phyloP scores from a whole-genome alignment of 2,797 vertebrate genomes.

The Micrastur ruficollis region DNA sequence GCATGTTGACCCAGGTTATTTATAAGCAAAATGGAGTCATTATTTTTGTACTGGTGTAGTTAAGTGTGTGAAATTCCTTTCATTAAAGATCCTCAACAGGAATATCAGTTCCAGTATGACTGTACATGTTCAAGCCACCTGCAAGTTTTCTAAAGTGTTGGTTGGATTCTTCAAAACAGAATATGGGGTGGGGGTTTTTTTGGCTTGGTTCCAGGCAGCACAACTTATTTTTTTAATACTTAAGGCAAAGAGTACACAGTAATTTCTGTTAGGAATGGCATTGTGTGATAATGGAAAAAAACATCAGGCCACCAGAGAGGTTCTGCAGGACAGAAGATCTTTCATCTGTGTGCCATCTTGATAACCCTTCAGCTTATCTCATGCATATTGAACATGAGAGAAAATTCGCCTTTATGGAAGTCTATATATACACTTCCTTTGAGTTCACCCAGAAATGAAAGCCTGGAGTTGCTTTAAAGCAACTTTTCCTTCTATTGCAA shows the following conservation, averaged over 20 bases:
- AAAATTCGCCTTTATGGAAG: not conserved
- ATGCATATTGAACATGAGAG: not conserved
- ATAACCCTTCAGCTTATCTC: not conserved
- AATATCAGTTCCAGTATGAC: not conserved
- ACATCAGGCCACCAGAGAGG: not conserved
- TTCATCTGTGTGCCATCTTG: not conserved
- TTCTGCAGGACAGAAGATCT: not conserved
- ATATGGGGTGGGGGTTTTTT: not conserved
- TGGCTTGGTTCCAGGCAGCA: not conserved
- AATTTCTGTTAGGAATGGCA: not conserved
- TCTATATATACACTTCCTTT: not conserved
- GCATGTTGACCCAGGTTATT: not conserved
- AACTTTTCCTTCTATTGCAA: not conserved
- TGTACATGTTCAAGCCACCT: not conserved
- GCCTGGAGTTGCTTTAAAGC: not conserved
- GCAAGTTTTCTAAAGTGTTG: not conserved
- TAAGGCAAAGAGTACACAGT: not conserved
- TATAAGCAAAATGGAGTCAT: not conserved
- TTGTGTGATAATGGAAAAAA: not conserved
- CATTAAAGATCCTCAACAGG: not conserved
- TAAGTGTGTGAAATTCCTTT: not conserved
- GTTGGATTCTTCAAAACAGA: not conserved
- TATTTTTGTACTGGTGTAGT: not conserved
- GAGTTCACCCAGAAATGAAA: not conserved
- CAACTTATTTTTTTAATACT: not conserved